Base-by-base conservation (phyloP, 1,140 invertebrate genomes). In the Mactra quadrangularis region DNA sequence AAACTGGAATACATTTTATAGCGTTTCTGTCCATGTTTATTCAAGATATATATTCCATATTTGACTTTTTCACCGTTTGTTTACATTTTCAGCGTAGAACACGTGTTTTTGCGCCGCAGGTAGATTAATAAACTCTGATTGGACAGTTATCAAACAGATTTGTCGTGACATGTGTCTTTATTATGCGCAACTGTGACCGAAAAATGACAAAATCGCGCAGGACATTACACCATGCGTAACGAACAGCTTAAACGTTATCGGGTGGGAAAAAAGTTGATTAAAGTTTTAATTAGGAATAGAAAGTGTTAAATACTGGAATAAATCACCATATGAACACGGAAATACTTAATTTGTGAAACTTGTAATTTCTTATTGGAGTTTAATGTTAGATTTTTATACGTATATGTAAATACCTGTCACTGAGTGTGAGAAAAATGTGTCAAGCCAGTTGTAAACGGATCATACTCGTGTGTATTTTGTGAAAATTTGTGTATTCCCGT, bases 81-180 rank as follows among this genome's bases (percentile, higher is more conserved):
- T 68, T 68, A 68, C 64, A 68, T 68, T 68, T 68, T 68, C 13
- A 1, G 3, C 19, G 9, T 9, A 11, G 25, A 25, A 33, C 57
- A 76, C 74, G 59, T 64, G 74, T 60, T 62, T 62, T 64, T 17
- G 45, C 22, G 25, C 59, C 41, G 15, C 57, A 76, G 55, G 74
- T 76, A 59, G 27, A 74, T 59, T 50, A 33, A 41, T 22, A 52
- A 77, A 33, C 13, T n/a, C 47, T 62, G 62, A 68, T 79, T 79
- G 76, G 62, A 31, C 38, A 79, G n/a, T 45, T 59, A 45, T 79
- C 62, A 57, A 53, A 57, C 22, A n/a, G 76, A 79, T 79, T 60
- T 79, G 76, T 79, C 50, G 45, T 52, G 64, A 79, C 76, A 79
- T 79, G 76, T 70, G 76, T 62, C 50, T 79, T 70, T 79, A 70